These are phyloP conservation scores for Vanessa tameamea DNA, from an alignment of 1,140 invertebrate genomes.

Conservation along the genomic window DNA sequence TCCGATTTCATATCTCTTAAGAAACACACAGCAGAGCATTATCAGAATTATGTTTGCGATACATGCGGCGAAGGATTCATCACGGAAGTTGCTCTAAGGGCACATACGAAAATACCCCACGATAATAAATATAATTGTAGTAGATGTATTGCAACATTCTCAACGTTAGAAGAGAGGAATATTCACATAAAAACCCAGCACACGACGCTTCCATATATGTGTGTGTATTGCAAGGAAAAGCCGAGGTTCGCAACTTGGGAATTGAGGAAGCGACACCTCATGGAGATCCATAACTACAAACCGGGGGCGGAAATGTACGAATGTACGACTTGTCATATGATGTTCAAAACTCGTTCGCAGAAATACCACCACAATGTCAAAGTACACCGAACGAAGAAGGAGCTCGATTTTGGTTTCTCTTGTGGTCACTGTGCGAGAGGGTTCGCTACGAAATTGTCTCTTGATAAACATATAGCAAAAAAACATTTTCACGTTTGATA, in stretches of 20 bases:
- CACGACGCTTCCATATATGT: conserved; percentile 67
- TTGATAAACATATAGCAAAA: conserved; percentile 71
- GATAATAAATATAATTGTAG: conserved; percentile 71
- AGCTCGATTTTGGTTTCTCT: conserved; percentile 60
- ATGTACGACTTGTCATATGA: conserved; percentile 79
- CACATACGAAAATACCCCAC: conserved; percentile 69
- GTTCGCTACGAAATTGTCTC: conserved; percentile 65
- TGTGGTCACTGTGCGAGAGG: conserved; percentile 66
- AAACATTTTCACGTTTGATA: conserved; percentile 65
- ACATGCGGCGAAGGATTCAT: conserved; percentile 77
- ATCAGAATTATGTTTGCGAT: conserved; percentile 76
- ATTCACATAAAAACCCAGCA: conserved; percentile 69
- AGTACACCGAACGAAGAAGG: conserved; percentile 68
- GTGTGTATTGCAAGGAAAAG: conserved; percentile 71
- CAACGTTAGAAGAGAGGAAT: conserved; percentile 66
- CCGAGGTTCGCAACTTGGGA: conserved; percentile 72
- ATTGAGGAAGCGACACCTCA: conserved; percentile 61
- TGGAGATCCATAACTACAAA: conserved; percentile 74
- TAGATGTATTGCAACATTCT: conserved; percentile 70
- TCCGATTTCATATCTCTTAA: conserved; percentile 74
- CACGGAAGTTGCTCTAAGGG: conserved; percentile 62
- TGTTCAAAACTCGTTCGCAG: conserved; percentile 76
- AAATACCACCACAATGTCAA: conserved; percentile 74
- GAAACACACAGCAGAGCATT: conserved; percentile 72
- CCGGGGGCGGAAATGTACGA: conserved; percentile 72